A percentile compares a stretch with the other conserved stretches of the same genome.
phyloP scores from a whole-genome alignment of 2,113 vertebrate species.

The Cervus canadensis region DNA sequence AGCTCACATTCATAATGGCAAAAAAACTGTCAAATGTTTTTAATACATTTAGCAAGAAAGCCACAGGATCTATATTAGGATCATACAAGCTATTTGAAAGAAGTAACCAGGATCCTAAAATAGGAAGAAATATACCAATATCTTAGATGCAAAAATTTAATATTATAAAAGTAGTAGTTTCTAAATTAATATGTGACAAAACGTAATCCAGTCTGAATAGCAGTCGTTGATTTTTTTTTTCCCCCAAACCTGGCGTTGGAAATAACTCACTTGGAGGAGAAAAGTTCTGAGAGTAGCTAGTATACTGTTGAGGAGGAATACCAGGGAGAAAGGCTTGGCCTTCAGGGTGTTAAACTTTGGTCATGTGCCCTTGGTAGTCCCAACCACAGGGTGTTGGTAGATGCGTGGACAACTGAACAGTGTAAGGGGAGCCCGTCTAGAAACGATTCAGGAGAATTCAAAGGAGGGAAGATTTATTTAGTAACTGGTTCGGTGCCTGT shows the following conservation, averaged over 20 bases:
- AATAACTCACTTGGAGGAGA: not conserved
- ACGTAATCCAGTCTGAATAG: not conserved
- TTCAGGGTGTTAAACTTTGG: not conserved
- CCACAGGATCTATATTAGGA: not conserved
- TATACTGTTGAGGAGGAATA: not conserved
- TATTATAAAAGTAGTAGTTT: not conserved
- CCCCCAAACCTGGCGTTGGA: not conserved
- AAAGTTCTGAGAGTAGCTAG: not conserved
- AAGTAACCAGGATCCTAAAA: not conserved
- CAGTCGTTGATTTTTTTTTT: not conserved
- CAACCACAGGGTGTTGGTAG: too few species aligned
- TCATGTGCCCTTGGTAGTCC: accelerated
- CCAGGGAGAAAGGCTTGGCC: not conserved
- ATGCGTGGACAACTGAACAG: accelerated
- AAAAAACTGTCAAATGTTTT: not conserved
- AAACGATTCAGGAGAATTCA: not conserved
- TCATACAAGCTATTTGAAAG: not conserved
- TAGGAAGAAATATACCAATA: not conserved
- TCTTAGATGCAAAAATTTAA: not conserved
- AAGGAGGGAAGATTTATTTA: not conserved
- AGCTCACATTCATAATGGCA: not conserved
- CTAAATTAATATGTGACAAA: not conserved
- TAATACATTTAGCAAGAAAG: slow-evolving; percentile 10
- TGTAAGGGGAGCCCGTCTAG: not conserved
- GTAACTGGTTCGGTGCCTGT: not conserved